A percentile compares a stretch with the other conserved stretches of the same genome.
These are phyloP conservation scores for Diglossa cyanea DNA, from an alignment of 2,797 vertebrate genomes.

Conservation along the genomic window DNA sequence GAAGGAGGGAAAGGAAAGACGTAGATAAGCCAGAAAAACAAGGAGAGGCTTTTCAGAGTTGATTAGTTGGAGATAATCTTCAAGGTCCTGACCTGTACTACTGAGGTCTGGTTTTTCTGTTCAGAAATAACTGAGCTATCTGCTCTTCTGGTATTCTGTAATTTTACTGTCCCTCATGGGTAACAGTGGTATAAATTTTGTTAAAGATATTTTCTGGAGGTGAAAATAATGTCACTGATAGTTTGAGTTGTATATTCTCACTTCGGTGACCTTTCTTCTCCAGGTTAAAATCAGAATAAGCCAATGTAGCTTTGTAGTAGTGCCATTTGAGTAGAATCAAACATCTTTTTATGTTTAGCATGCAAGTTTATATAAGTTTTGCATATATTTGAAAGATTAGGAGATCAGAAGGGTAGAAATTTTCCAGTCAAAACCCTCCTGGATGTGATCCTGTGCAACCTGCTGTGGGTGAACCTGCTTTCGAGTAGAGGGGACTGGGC, in stretches of 20 bases:
- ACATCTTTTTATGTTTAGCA: not conserved
- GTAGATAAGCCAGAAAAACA: not conserved
- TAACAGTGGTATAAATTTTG: not conserved
- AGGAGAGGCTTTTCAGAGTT: slow-evolving; percentile 20
- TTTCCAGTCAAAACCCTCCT: not conserved
- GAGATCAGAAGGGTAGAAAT: not conserved
- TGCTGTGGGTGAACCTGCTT: not conserved
- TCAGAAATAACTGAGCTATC: not conserved
- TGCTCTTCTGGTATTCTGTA: not conserved
- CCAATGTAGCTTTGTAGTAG: not conserved
- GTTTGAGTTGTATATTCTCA: not conserved
- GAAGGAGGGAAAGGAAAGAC: not conserved
- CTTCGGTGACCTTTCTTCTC: not conserved
- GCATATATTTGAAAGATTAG: not conserved
- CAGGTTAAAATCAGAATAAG: not conserved
- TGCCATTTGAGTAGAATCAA: not conserved
- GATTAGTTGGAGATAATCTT: not conserved
- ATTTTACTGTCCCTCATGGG: not conserved
- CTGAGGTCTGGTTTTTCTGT: not conserved
- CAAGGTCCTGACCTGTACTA: not conserved
- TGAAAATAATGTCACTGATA: not conserved
- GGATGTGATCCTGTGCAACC: not conserved
- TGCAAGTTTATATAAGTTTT: not conserved
- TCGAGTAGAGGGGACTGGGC: not conserved
- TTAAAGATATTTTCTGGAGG: not conserved